Evolutionary conservation across 2,113 vertebrate genomes (phyloP).

Genomic region (Aegypius monachus): DNA sequence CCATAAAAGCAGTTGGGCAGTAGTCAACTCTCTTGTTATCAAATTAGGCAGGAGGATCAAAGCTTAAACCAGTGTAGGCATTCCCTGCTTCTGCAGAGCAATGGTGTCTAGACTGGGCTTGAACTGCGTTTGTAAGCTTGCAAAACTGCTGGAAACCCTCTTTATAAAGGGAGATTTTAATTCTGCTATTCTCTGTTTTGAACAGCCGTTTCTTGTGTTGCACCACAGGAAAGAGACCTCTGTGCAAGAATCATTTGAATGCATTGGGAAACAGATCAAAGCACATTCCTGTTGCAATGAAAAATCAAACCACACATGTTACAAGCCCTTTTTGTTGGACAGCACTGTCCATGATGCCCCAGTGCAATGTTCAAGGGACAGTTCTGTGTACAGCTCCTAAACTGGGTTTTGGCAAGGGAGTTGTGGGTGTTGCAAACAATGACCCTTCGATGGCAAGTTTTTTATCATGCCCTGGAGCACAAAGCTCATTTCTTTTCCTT

Average conservation of each 20-base stretch:
- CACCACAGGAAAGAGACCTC: neutral
- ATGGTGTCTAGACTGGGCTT: neutral
- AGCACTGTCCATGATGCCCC: accelerated
- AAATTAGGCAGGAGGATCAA: neutral
- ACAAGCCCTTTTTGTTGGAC: neutral
- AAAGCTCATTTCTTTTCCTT: neutral
- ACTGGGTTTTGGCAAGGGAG: neutral
- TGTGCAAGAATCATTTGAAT: neutral
- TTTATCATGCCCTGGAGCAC: neutral
- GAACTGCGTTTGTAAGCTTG: neutral
- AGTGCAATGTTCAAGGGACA: neutral
- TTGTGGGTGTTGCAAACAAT: neutral
- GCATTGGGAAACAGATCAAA: neutral
- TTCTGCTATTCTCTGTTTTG: neutral
- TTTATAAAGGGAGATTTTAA: neutral
- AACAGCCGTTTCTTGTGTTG: neutral
- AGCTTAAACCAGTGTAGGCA: neutral
- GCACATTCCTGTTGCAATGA: neutral
- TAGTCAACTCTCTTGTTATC: neutral
- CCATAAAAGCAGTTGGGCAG: neutral
- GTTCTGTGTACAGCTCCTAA: neutral
- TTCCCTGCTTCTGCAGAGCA: neutral
- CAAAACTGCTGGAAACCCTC: neutral
- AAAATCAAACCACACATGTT: neutral
- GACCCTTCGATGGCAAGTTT: neutral